Conservation (phyloP, 2,888 invertebrate genomes). For the Crematogaster levior region DNA sequence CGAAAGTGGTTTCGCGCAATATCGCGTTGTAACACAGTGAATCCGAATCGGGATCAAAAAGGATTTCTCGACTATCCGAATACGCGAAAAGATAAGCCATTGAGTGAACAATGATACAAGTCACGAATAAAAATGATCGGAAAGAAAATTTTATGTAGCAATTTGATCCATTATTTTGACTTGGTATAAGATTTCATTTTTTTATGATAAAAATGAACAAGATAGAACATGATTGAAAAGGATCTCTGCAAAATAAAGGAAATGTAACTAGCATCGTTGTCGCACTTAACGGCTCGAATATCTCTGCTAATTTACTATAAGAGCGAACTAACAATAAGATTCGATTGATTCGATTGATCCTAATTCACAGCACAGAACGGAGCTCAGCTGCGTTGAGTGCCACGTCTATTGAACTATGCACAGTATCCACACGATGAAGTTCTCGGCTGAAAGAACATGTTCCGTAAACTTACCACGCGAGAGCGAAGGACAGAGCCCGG, state of each 20-base stretch:
- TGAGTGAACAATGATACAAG: neutral
- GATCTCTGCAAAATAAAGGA: neutral
- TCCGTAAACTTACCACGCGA: constrained; percentile 75
- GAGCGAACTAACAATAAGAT: constrained; percentile 9
- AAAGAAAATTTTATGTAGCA: neutral
- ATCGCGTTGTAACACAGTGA: constrained; percentile 1
- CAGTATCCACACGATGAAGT: constrained; percentile 18
- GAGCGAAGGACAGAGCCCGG: constrained; percentile 77
- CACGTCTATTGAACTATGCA: constrained; percentile 45
- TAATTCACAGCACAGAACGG: constrained; percentile 37
- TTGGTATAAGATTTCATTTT: neutral
- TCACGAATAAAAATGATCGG: neutral
- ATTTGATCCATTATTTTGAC: neutral
- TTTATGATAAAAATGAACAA: neutral
- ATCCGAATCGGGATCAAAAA: constrained; percentile 3
- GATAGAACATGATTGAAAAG: neutral
- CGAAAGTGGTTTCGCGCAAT: constrained; percentile 51
- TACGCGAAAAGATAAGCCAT: neutral
- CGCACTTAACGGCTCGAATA: constrained; percentile 22
- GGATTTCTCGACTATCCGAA: neutral
- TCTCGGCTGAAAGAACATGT: constrained; percentile 54
- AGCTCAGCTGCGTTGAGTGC: constrained; percentile 58
- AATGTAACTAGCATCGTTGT: neutral
- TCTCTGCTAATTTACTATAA: constrained; percentile 6
- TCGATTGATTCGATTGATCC: constrained; percentile 9